phyloP scores from a whole-genome alignment of 2,888 invertebrate species.

The Panopea generosa region DNA sequence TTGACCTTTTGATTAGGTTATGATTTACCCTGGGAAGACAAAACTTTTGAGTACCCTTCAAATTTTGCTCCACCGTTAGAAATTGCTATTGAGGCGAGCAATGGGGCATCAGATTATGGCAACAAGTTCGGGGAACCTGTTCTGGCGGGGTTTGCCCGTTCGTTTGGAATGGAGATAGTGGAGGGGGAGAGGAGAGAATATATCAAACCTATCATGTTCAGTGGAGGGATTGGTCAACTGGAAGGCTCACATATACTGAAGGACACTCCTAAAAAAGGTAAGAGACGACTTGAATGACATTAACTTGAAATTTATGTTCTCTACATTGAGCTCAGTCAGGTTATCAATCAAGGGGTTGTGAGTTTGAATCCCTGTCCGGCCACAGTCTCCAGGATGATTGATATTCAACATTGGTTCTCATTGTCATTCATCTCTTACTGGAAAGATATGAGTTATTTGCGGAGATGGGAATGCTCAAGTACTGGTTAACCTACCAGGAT shows the following conservation, averaged over 20 bases:
- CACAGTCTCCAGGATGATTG: too few species aligned
- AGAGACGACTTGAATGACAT: too few species aligned
- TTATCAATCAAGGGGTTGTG: too few species aligned
- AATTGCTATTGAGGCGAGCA: slow-evolving; percentile 97
- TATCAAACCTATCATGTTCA: slow-evolving; percentile 99
- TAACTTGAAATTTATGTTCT: too few species aligned
- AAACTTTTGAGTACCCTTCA: slow-evolving; percentile 90
- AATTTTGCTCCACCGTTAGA: slow-evolving; percentile 96
- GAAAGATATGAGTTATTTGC: too few species aligned
- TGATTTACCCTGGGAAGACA: slow-evolving; percentile 94
- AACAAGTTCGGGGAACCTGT: slow-evolving; percentile 99
- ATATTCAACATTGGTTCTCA: too few species aligned
- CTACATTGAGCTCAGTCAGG: too few species aligned
- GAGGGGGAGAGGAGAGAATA: slow-evolving; percentile 92
- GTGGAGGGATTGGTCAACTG: slow-evolving; percentile 97
- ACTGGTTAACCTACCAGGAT: too few species aligned
- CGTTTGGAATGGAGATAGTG: slow-evolving; percentile 92
- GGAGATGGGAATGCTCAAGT: too few species aligned
- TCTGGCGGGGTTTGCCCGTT: slow-evolving; percentile 95
- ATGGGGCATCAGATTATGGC: slow-evolving; percentile 99
- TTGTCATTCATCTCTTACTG: too few species aligned
- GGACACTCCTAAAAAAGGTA: slow-evolving; percentile 90
- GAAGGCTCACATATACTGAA: slow-evolving; percentile 93
- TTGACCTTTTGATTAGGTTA: slow-evolving; percentile 91
- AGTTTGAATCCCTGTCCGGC: too few species aligned